Conservation (phyloP, 2,888 invertebrate species). For the Linyphia triangularis region DNA sequence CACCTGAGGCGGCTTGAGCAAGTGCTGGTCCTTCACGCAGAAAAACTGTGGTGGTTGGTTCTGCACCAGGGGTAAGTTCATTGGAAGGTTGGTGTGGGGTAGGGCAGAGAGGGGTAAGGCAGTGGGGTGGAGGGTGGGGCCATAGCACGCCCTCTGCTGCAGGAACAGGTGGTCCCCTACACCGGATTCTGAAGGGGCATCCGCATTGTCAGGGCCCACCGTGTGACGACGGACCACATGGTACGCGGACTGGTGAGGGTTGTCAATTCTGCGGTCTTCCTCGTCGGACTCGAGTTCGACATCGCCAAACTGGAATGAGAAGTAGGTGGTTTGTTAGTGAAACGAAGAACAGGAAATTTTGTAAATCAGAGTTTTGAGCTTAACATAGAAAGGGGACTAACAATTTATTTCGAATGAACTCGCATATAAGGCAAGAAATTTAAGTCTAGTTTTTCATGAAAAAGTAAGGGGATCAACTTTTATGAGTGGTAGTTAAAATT, state of each 20-base stretch:
- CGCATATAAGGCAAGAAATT: no score
- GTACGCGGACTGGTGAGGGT: conserved; percentile 80
- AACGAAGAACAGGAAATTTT: no score
- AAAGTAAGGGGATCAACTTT: no score
- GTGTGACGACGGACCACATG: conserved; percentile 90
- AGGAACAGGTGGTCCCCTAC: conserved; percentile 57
- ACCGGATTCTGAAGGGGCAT: conserved; percentile 78
- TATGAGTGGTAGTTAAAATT: no score
- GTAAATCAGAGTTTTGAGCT: no score
- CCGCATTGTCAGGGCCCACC: conserved; percentile 94
- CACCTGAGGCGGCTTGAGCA: conserved; percentile 94
- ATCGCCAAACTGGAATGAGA: conserved; percentile 82
- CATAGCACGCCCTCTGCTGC: conserved; percentile 74
- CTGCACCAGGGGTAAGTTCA: conserved; percentile 90
- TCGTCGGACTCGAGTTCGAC: conserved; percentile 81
- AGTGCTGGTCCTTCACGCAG: conserved; percentile 94
- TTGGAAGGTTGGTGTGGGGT: conserved; percentile 90
- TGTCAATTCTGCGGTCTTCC: conserved; percentile 77
- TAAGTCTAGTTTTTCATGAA: no score
- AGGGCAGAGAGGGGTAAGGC: conserved; percentile 80
- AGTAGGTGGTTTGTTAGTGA: no score
- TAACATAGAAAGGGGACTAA: no score
- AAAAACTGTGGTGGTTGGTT: conserved; percentile 91
- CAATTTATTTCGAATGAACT: no score
- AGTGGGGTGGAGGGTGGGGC: conserved; percentile 62